Conservation (phyloP, 2,888 invertebrate species). For the Eupeodes latifasciatus region DNA sequence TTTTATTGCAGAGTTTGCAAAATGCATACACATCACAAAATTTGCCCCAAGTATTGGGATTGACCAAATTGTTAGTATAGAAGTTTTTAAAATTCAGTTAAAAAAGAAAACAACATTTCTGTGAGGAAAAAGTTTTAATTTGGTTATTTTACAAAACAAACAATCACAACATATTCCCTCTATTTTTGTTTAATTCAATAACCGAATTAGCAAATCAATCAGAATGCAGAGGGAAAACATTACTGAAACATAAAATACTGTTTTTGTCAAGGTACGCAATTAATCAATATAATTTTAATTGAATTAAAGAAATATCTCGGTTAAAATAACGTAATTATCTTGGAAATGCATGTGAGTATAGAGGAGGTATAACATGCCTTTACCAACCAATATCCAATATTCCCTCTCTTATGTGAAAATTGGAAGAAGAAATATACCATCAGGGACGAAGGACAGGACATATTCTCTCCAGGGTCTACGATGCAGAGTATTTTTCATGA, state of each 20-base stretch:
- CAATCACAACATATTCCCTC: too few species aligned
- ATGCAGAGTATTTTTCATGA: slow-evolving; percentile 22
- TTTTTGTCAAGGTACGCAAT: background rate
- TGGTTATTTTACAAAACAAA: too few species aligned
- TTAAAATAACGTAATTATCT: slow-evolving; percentile 38
- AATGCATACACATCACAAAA: too few species aligned
- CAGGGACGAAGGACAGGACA: background rate
- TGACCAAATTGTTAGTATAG: too few species aligned
- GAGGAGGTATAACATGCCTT: background rate
- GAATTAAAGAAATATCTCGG: slow-evolving; percentile 13
- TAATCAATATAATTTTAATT: slow-evolving; percentile 30
- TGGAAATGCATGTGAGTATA: background rate
- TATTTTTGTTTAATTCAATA: too few species aligned
- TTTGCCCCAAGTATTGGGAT: too few species aligned
- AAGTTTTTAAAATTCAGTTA: too few species aligned
- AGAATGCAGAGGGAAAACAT: background rate
- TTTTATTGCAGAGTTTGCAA: too few species aligned
- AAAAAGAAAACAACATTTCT: too few species aligned
- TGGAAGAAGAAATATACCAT: slow-evolving; percentile 8
- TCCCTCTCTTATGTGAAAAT: background rate
- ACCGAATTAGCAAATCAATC: background rate
- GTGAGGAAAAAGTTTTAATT: too few species aligned
- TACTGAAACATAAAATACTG: background rate
- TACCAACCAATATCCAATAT: background rate
- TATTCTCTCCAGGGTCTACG: background rate